Base-by-base conservation (phyloP, 1,140 invertebrate genomes). In the Drosophila kohkoa region DNA sequence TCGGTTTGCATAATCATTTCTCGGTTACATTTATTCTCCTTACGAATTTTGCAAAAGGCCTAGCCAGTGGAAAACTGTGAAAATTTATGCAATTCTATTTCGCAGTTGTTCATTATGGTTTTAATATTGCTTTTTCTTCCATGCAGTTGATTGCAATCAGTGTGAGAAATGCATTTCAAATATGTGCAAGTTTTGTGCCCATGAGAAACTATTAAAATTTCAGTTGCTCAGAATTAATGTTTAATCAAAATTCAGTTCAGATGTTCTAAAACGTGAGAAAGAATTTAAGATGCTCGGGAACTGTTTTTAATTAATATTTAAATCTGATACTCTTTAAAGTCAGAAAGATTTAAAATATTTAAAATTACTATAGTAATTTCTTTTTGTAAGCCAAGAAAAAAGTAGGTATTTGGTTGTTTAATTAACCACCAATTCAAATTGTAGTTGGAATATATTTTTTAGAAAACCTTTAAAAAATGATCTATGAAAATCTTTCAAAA, bases 21-120 rank as follows among this genome's bases (percentile, higher is more conserved):
- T 82, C 57, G 68, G 74, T 79, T 82, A 51, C 81, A 79, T 74
- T 79, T 81, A 57, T 46, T n/a, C 30, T 38, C 35, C 35, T 38
- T 38, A 10, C 35, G 28, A 30, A 25, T 6, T 58, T 58, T 68
- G 58, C 49, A 35, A 63, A 67, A 2, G 10, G 28, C 66, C 70
- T 75, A 71, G 51, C 65, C n/a, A 58, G 38, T 49, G 65, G 25
- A 73, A 70, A 70, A 52, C 35, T 43, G 10, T 30, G 13, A 62
- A 85, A 80, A 88, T 83, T 67, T 75, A 83, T 88, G 77, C 85
- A 81, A 52, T 75, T 67, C 43, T 76, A 82, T 71, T 86, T 58
- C 72, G 35, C 82, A 78, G 64, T 77, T 78, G 49, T 28, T n/a
- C 68, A 57, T 64, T 60, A 66, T 69, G 55, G 43, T 72, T 13